Evolutionary conservation across 2,888 invertebrate genomes (phyloP).

Genomic region (Hypolimnas misippus): DNA sequence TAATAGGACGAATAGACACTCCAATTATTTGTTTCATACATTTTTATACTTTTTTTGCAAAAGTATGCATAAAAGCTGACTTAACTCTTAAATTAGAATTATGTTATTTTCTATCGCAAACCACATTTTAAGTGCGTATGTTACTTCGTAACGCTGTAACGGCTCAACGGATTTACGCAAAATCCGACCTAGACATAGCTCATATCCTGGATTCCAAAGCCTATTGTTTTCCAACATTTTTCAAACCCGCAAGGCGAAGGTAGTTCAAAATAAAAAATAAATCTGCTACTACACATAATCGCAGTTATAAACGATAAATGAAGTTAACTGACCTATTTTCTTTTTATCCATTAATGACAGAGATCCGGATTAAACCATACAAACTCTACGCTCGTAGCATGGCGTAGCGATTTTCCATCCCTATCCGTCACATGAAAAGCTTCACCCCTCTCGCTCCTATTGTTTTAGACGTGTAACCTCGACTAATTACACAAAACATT

Average conservation of each 20-base stretch:
- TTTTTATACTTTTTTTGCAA: too few species aligned
- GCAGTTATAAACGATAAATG: neutral
- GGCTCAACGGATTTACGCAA: too few species aligned
- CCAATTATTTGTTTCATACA: too few species aligned
- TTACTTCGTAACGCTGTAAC: too few species aligned
- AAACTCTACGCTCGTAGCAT: neutral
- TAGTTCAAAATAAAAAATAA: neutral
- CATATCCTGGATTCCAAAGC: too few species aligned
- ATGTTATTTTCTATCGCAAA: too few species aligned
- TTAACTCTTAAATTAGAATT: too few species aligned
- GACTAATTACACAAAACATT: neutral
- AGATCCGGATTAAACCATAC: conserved; percentile 4
- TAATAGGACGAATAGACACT: too few species aligned
- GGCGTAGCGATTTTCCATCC: neutral
- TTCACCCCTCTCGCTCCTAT: neutral
- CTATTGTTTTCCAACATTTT: too few species aligned
- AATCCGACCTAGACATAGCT: too few species aligned
- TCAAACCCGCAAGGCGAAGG: neutral
- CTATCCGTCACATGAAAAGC: neutral
- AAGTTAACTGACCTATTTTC: conserved; percentile 20
- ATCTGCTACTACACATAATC: neutral
- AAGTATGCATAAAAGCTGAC: too few species aligned
- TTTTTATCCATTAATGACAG: conserved; percentile 14
- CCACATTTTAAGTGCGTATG: too few species aligned
- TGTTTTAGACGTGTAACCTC: neutral